Evolutionary conservation across 2,888 invertebrate genomes (phyloP).

Genomic region (Syritta pipiens): DNA sequence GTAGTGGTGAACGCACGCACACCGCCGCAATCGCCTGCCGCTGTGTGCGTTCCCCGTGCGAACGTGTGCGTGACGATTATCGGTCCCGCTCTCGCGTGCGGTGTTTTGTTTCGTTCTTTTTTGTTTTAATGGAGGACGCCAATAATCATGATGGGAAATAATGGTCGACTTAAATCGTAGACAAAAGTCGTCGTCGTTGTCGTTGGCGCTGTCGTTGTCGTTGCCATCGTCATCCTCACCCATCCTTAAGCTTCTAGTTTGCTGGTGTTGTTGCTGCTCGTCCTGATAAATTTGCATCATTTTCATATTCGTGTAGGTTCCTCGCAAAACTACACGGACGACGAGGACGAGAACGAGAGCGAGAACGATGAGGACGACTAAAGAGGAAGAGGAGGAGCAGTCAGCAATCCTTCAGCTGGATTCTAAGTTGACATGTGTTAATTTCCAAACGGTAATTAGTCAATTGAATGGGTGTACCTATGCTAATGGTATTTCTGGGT

Average conservation of each 20-base stretch:
- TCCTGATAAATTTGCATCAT: conserved; percentile 69
- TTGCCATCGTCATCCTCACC: conserved; percentile 9
- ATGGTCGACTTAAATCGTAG: conserved; percentile 70
- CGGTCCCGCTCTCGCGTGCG: conserved; percentile 46
- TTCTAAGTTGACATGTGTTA: conserved; percentile 67
- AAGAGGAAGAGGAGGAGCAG: background rate
- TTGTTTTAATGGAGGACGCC: conserved; percentile 78
- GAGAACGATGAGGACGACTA: too few relatives aligned
- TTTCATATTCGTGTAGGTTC: conserved; percentile 54
- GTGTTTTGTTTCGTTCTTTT: conserved; percentile 45
- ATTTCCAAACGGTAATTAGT: conserved; percentile 68
- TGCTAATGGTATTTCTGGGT: conserved; percentile 39
- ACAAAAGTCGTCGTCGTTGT: conserved; percentile 65
- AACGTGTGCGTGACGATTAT: conserved; percentile 34
- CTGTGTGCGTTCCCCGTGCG: background rate
- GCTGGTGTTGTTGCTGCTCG: conserved; percentile 25
- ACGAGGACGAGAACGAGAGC: too few relatives aligned
- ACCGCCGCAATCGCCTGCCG: background rate
- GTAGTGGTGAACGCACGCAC: conserved; percentile 44
- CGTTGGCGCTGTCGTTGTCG: conserved; percentile 6
- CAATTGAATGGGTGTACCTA: conserved; percentile 56
- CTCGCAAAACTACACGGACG: conserved; percentile 36
- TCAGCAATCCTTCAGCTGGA: conserved; percentile 46
- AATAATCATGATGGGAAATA: conserved; percentile 72
- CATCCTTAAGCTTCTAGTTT: conserved; percentile 29